phyloP scores from a whole-genome alignment of 1,140 invertebrate species.

The Diachasmimorpha longicaudata region DNA sequence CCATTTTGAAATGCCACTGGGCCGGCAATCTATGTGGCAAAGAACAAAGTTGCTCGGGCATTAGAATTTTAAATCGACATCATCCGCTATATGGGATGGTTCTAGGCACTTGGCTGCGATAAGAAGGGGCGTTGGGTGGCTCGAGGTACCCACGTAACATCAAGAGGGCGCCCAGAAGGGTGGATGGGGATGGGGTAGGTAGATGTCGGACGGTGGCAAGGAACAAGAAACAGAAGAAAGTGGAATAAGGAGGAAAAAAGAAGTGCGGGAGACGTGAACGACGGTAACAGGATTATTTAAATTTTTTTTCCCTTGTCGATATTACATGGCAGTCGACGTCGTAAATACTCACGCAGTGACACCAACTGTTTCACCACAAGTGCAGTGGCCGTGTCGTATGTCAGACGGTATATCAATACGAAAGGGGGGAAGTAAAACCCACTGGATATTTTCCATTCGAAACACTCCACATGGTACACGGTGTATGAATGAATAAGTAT shows the following conservation, averaged over 20 bases:
- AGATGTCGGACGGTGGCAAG: not conserved
- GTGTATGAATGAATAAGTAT: conserved; percentile 1
- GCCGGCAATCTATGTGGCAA: conserved; percentile 29
- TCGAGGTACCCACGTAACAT: not conserved
- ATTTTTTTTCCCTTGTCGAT: conserved; percentile 15
- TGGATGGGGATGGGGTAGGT: not conserved
- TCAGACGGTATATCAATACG: conserved; percentile 5
- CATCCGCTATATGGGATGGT: conserved; percentile 1
- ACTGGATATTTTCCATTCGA: not conserved
- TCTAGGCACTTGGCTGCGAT: not conserved
- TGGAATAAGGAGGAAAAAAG: not conserved
- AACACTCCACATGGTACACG: not conserved
- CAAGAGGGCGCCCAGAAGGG: too few species aligned
- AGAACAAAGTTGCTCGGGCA: conserved; percentile 26
- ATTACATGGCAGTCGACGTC: conserved; percentile 6
- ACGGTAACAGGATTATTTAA: conserved; percentile 25
- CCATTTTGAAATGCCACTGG: conserved; percentile 26
- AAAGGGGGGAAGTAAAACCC: not conserved
- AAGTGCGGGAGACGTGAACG: not conserved
- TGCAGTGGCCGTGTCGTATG: not conserved
- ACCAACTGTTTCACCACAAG: conserved; percentile 11
- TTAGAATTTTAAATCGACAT: conserved; percentile 31
- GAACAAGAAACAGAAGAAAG: not conserved
- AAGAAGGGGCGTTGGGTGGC: not conserved
- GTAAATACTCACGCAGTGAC: conserved; percentile 16